Conservation (phyloP, 1,140 invertebrate genomes). For the Marisa cornuarietis region DNA sequence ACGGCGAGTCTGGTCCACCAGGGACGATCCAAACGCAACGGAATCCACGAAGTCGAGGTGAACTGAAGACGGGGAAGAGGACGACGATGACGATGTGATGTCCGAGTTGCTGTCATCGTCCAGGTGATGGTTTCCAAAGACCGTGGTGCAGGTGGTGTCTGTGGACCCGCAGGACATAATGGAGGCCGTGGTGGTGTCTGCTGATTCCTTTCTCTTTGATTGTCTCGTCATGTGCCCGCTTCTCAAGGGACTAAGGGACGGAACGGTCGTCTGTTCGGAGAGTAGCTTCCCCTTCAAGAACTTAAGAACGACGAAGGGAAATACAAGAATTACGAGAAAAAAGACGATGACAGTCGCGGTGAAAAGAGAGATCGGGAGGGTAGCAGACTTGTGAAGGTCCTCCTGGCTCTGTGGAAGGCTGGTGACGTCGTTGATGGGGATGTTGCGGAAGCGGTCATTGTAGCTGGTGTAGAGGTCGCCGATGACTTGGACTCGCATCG, state of each 20-base stretch:
- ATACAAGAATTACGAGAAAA: constrained; percentile 5
- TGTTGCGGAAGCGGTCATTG: constrained; percentile 13
- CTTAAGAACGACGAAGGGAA: constrained; percentile 2
- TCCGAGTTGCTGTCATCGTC: constrained; percentile 5
- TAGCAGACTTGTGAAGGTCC: neutral
- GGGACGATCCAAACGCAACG: constrained; percentile 17
- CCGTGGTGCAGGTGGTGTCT: constrained; percentile 2
- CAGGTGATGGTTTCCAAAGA: neutral
- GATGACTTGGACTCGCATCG: constrained; percentile 17
- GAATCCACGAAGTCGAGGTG: constrained; percentile 26
- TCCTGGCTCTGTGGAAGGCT: neutral
- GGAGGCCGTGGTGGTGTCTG: constrained; percentile 13
- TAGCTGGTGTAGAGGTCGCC: constrained; percentile 11
- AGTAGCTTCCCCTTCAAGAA: constrained; percentile 13
- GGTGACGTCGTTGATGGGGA: constrained; percentile 21
- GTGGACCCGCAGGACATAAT: constrained; percentile 18
- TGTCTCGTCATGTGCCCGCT: neutral
- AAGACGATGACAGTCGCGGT: constrained; percentile 24
- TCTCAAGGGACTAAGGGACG: neutral
- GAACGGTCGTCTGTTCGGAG: neutral
- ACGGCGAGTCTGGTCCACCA: neutral
- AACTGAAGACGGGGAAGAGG: constrained; percentile 17
- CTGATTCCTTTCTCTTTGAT: constrained; percentile 8
- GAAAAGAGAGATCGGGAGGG: constrained; percentile 26
- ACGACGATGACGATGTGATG: neutral